phyloP scores from a whole-genome alignment of 2,113 vertebrate species.

The Hypocryptadius cinnamomeus region DNA sequence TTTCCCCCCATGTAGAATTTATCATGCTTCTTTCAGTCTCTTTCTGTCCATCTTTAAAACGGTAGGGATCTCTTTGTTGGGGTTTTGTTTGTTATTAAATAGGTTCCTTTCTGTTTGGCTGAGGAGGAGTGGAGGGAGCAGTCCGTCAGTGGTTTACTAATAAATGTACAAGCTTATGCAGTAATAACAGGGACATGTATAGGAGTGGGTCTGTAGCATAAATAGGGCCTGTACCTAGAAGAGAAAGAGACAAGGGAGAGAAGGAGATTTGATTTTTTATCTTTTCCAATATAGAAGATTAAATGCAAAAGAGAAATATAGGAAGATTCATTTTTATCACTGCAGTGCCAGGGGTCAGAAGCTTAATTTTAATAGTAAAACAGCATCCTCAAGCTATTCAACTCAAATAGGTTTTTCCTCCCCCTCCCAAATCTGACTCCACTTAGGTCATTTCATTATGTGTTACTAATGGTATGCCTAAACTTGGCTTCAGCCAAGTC shows the following conservation, averaged over 20 bases:
- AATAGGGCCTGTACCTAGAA: slow-evolving; percentile 76
- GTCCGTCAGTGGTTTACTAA: slow-evolving; percentile 80
- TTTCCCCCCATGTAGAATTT: slow-evolving; percentile 59
- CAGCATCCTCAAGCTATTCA: slow-evolving; percentile 25
- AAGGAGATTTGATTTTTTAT: slow-evolving; percentile 16
- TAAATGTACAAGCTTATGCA: slow-evolving; percentile 82
- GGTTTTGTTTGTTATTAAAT: background rate
- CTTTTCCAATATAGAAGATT: slow-evolving; percentile 28
- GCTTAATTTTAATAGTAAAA: slow-evolving; percentile 60
- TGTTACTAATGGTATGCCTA: slow-evolving; percentile 24
- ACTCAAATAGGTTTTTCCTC: slow-evolving; percentile 5
- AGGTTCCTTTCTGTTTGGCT: slow-evolving; percentile 39
- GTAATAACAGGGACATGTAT: slow-evolving; percentile 75
- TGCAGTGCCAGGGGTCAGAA: slow-evolving; percentile 41
- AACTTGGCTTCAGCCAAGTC: slow-evolving; percentile 30
- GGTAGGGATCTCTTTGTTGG: slow-evolving; percentile 18
- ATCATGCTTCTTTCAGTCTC: slow-evolving; percentile 78
- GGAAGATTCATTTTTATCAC: slow-evolving; percentile 51
- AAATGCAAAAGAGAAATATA: slow-evolving; percentile 28
- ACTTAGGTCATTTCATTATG: slow-evolving; percentile 36
- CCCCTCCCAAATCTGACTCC: background rate
- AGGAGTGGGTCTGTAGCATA: slow-evolving; percentile 75
- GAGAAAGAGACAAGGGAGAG: slow-evolving; percentile 14
- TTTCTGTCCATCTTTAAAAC: slow-evolving; percentile 62
- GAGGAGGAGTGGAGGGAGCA: slow-evolving; percentile 5